Evolutionary conservation across 2,113 vertebrate genomes (phyloP).

Genomic region (Pteruthius melanotis): DNA sequence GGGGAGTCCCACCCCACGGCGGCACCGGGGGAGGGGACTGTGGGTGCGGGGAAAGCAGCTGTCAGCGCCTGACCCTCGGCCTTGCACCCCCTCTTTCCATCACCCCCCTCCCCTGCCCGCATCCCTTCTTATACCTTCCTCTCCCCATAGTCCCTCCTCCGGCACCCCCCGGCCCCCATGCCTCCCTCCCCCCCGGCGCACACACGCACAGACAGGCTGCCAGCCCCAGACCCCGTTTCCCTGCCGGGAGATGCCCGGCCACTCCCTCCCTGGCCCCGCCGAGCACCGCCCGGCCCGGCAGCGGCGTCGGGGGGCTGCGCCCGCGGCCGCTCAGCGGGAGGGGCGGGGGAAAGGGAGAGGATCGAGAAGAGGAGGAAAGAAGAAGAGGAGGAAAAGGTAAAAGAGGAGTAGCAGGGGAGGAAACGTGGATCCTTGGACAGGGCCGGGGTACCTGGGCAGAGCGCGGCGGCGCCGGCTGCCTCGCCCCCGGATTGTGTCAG

Average conservation of each 20-base stretch:
- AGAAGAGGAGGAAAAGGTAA: background rate
- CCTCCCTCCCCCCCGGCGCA: background rate
- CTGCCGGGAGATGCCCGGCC: constrained; percentile 34
- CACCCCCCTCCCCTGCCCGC: background rate
- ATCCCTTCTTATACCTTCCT: constrained; percentile 44
- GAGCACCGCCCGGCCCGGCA: background rate
- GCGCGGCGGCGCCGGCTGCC: background rate
- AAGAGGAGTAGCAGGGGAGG: background rate
- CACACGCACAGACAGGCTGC: constrained; percentile 18
- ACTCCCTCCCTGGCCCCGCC: constrained; percentile 29
- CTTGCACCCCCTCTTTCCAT: too few species aligned
- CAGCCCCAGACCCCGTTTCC: constrained; percentile 39
- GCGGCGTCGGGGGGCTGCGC: background rate
- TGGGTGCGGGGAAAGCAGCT: too few species aligned
- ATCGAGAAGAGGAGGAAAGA: background rate
- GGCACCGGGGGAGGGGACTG: too few species aligned
- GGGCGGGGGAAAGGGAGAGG: background rate
- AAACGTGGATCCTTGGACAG: background rate
- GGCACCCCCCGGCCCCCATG: background rate
- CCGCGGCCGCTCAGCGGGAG: background rate
- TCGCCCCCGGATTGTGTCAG: background rate
- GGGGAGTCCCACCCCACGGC: too few species aligned
- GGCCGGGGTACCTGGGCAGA: background rate
- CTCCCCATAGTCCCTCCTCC: constrained; percentile 39
- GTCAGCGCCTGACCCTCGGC: too few species aligned